phyloP scores from a whole-genome alignment of 1,140 invertebrate genomes.

The Palaemon carinicauda region DNA sequence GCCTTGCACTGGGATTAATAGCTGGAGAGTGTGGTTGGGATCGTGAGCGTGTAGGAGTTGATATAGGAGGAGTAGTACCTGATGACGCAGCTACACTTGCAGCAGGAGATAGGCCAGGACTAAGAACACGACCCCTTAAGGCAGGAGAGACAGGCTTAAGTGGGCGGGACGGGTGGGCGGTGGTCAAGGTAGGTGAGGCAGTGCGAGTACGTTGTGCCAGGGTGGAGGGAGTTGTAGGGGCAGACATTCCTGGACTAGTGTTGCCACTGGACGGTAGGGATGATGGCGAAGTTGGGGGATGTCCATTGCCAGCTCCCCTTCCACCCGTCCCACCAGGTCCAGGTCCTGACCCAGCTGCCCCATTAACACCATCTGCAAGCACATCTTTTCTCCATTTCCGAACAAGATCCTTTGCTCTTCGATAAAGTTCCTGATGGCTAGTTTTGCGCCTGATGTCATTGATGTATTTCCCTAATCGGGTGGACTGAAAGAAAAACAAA shows the following conservation, averaged over 20 bases:
- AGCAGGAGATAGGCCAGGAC: slow-evolving; percentile 23
- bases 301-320: slow-evolving; percentile 34
- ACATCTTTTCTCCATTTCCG: slow-evolving; percentile 86
- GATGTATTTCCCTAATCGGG: slow-evolving; percentile 91
- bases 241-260: slow-evolving; percentile 62
- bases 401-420: slow-evolving; percentile 87
- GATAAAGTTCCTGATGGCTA: slow-evolving; percentile 77
- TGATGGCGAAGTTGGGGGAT: slow-evolving; percentile 40
- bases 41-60: slow-evolving; percentile 35
- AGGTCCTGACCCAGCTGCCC: slow-evolving; percentile 50
- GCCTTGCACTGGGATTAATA: slow-evolving; percentile 21
- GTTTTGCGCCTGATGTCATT: slow-evolving; percentile 90
- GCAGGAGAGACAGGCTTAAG: slow-evolving; percentile 47
- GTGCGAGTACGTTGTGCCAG: slow-evolving; percentile 42
- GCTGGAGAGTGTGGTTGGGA: slow-evolving; percentile 38
- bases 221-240: slow-evolving; percentile 58
- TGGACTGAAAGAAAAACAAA: slow-evolving; percentile 69
- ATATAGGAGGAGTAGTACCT: slow-evolving; percentile 43
- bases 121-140: slow-evolving; percentile 42
- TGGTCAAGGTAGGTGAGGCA: slow-evolving; percentile 46
- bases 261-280: slow-evolving; percentile 61
- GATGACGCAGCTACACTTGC: too few species aligned
- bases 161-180: slow-evolving; percentile 45
- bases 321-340: slow-evolving; percentile 51
- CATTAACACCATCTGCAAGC: slow-evolving; percentile 68